Conservation (phyloP, 2,888 invertebrate species). For the Capitulum mitella region DNA sequence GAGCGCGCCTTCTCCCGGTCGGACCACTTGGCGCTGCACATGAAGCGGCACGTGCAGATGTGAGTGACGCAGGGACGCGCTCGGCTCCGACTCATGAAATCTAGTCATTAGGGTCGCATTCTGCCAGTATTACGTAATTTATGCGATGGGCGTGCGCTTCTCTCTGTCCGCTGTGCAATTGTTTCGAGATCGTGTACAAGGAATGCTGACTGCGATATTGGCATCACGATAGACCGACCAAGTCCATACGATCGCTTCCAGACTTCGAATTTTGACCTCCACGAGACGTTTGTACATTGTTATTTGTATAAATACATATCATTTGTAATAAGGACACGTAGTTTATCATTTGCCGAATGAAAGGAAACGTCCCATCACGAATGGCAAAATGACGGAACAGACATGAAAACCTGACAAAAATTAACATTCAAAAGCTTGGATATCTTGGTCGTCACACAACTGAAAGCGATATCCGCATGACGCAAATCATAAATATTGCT, state of each 20-base stretch:
- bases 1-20: conserved; percentile 55
- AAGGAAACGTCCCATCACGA: no score
- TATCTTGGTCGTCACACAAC: no score
- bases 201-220: conserved; percentile 15
- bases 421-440: no score
- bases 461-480: no score
- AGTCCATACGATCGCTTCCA: conserved; percentile 10
- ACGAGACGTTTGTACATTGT: conserved; percentile 10
- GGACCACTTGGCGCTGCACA: conserved; percentile 56
- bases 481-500: no score
- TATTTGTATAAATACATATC: conserved; percentile 25
- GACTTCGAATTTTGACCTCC: conserved; percentile 18
- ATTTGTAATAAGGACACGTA: not conserved
- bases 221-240: not conserved
- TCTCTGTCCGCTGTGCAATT: conserved; percentile 5
- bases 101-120: not conserved
- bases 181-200: conserved; percentile 14
- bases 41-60: conserved; percentile 49
- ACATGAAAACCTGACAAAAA: no score
- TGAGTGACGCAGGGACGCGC: not conserved
- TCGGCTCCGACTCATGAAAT: not conserved
- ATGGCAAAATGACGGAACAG: no score
- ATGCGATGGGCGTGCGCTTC: not conserved
- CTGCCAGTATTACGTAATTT: conserved; percentile 11
- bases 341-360: not conserved